Base-by-base conservation (phyloP, 2,113 vertebrate genomes). In the Sorex fumeus region DNA sequence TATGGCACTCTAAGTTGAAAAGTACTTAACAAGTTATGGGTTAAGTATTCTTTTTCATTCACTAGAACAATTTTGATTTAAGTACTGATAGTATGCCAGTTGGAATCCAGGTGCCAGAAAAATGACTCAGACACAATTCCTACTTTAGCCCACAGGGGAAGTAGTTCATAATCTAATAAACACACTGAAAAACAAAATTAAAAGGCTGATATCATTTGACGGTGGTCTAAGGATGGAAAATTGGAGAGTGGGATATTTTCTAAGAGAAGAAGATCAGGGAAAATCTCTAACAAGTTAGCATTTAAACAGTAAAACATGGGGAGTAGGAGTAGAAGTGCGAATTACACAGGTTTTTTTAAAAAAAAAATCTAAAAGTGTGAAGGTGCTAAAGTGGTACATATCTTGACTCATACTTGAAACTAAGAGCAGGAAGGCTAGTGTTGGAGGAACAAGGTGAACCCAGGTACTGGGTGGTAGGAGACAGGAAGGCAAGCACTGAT, bases 71-170 rank as follows among this genome's bases (percentile, higher is more conserved):
- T 81, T 91, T 84, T 89, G 5, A 50, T 78, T 84, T 88, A 40
- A 72, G 53, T 72, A 80, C 27, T 84, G 74, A 60, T 27, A 75
- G 57, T 74, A 47, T 80, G 30, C 47, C 60, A 83, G 32, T 57
- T 85, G 47, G 6, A 84, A 67, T 30, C 32, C 74, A 72, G 18
- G n/a, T 86, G 30, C 43, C 76, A 96, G 93, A 91, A 88, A 81
- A 96, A 95, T 92, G 91, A 91, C 89, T 84, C 64, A 95, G 67
- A 72, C 74, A 94, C 19, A 93, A 91, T 79, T 95, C 93, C 66
- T 34, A 90, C 21, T n/a, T 93, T 94, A 8, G 67, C 12, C 67
- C 69, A 19, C 15, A n/a, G 11, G 16, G 25, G 34, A 91, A 53
- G 34, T 18, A 87, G 47, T 60, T 60, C 2, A 15, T 57, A 62